phyloP scores from a whole-genome alignment of 2,888 invertebrate genomes.

The Dromius quadrimaculatus region DNA sequence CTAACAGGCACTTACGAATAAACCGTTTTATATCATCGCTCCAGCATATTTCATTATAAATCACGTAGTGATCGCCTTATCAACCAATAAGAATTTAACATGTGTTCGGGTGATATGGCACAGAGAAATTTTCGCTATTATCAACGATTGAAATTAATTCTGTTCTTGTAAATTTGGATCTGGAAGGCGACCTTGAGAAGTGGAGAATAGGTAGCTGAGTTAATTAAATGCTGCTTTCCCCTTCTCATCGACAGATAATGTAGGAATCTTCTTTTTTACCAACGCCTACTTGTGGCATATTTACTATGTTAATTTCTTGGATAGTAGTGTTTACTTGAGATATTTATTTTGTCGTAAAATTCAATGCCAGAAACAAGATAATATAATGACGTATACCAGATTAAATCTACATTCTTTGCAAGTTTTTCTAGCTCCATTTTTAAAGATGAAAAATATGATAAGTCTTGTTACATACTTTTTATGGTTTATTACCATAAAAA shows the following conservation, averaged over 20 bases:
- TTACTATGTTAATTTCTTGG: conserved; percentile 36
- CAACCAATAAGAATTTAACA: conserved; percentile 48
- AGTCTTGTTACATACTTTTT: no score
- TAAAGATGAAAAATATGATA: background rate
- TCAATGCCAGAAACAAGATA: conserved; percentile 32
- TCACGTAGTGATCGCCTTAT: conserved; percentile 42
- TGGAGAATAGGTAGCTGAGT: conserved; percentile 43
- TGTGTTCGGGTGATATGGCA: conserved; percentile 40
- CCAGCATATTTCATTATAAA: conserved; percentile 50
- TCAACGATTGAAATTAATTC: conserved; percentile 38
- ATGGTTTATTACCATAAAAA: no score
- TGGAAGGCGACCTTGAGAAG: conserved; percentile 28
- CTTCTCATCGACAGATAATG: conserved; percentile 36
- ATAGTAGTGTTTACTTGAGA: conserved; percentile 26
- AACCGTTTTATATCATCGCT: conserved; percentile 48
- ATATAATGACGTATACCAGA: conserved; percentile 13
- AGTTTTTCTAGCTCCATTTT: background rate
- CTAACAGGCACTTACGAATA: conserved; percentile 51
- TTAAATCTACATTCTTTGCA: conserved; percentile 7
- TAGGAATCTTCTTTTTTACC: conserved; percentile 21
- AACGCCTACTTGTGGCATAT: conserved; percentile 42
- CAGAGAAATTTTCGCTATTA: conserved; percentile 42
- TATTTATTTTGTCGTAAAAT: conserved; percentile 35
- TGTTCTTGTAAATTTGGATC: conserved; percentile 33
- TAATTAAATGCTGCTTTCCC: conserved; percentile 45